Conservation (phyloP, 2,113 vertebrate genomes). For the Setophaga petechia region DNA sequence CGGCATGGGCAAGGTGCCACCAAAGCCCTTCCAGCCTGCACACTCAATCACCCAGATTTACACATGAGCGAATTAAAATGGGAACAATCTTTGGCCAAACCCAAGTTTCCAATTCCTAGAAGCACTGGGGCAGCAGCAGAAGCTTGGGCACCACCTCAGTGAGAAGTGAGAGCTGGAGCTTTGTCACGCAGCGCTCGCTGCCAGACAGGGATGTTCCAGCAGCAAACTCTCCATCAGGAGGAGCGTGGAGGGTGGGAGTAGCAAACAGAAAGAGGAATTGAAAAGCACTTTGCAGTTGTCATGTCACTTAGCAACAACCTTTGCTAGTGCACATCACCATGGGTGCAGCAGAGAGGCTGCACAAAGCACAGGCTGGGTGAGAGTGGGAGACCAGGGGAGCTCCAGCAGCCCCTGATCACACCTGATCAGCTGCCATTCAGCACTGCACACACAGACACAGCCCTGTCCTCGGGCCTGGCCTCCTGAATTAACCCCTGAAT, state of each 20-base stretch:
- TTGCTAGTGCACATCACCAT: not conserved
- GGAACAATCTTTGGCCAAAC: not conserved
- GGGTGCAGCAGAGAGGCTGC: not conserved
- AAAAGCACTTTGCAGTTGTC: constrained; percentile 51
- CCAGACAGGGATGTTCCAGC: not conserved
- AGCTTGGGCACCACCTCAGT: not conserved
- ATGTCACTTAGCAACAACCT: constrained; percentile 49
- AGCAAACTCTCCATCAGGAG: not conserved
- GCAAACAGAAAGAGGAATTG: constrained; percentile 43
- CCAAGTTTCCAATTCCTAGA: not conserved
- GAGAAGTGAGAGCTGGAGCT: not conserved
- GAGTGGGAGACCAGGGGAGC: not conserved
- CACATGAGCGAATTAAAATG: rapidly evolving
- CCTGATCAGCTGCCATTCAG: not conserved
- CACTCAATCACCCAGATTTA: not conserved
- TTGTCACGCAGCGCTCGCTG: not conserved
- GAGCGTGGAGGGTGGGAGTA: constrained; percentile 51
- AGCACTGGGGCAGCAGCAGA: not conserved
- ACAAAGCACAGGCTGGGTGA: not conserved
- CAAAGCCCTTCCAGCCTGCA: not conserved
- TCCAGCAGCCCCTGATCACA: not conserved
- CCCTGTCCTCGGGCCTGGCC: not conserved
- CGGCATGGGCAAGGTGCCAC: rapidly evolving
- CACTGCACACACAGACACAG: rapidly evolving
- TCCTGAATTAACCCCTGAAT: not conserved